These are phyloP conservation scores for Campaea margaritaria DNA, from an alignment of 2,888 invertebrate genomes.

Conservation along the genomic window DNA sequence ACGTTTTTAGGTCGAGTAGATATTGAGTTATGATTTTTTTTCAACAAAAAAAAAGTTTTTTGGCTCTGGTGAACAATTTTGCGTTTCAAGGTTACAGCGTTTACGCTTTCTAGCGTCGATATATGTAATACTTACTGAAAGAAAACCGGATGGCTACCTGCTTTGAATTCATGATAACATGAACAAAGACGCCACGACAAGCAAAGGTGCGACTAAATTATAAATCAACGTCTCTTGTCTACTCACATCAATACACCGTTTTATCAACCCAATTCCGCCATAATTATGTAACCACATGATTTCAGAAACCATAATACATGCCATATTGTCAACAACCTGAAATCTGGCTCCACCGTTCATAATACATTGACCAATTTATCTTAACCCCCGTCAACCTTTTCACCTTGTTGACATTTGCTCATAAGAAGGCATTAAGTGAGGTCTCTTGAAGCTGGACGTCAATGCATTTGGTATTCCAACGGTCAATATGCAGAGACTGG, in stretches of 20 bases:
- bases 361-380: slow-evolving; percentile 43
- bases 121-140: too few species aligned
- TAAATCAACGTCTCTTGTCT: slow-evolving; percentile 4
- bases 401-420: neutral
- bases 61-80: too few species aligned
- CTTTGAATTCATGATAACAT: neutral
- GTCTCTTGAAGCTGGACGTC: slow-evolving; percentile 47
- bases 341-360: slow-evolving; percentile 46
- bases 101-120: too few species aligned
- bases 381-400: slow-evolving; percentile 32
- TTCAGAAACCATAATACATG: slow-evolving; percentile 22
- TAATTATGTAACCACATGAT: slow-evolving; percentile 33
- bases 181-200: neutral
- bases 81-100: too few species aligned
- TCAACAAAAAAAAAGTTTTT: too few species aligned
- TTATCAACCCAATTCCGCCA: slow-evolving; percentile 9
- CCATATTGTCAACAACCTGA: slow-evolving; percentile 44
- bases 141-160: too few species aligned
- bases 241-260: neutral
- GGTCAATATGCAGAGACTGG: slow-evolving; percentile 72
- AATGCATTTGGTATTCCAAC: slow-evolving; percentile 62
- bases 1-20: too few species aligned
- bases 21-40: too few species aligned
- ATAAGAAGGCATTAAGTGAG: slow-evolving; percentile 33
- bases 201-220: neutral